Conservation (phyloP, 2,113 vertebrate species). For the Melozone crissalis region DNA sequence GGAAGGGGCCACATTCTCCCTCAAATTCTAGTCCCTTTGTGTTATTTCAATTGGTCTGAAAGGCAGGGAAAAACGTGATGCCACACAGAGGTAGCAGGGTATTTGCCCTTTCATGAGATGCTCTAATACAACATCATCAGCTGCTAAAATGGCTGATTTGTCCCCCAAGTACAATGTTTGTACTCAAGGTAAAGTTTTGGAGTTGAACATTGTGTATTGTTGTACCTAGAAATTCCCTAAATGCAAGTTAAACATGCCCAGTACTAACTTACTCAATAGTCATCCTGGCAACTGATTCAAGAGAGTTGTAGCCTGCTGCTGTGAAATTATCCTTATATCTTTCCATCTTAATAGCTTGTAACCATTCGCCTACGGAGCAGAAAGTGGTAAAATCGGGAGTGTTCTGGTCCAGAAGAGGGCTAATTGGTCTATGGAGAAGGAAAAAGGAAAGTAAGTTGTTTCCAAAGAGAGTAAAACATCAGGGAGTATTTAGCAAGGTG, state of each 20-base stretch:
- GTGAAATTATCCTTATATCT: slow-evolving; percentile 98
- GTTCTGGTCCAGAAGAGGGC: slow-evolving; percentile 97
- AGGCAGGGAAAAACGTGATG: not conserved
- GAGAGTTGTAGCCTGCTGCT: slow-evolving; percentile 94
- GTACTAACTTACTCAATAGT: slow-evolving; percentile 92
- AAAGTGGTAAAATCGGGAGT: slow-evolving; percentile 95
- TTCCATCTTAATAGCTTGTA: slow-evolving; percentile 99
- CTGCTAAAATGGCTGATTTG: not conserved
- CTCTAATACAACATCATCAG: not conserved
- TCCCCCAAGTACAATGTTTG: not conserved
- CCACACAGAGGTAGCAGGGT: not conserved
- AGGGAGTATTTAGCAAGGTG: slow-evolving; percentile 55
- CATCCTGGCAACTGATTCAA: slow-evolving; percentile 98
- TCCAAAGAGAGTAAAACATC: slow-evolving; percentile 53
- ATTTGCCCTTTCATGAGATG: not conserved
- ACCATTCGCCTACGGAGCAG: slow-evolving; percentile 96
- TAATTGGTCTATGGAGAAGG: slow-evolving; percentile 87
- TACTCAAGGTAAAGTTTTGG: slow-evolving; percentile 10
- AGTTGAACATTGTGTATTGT: not conserved
- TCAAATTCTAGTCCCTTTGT: not conserved
- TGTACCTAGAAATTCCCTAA: slow-evolving; percentile 32
- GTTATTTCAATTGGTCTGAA: not conserved
- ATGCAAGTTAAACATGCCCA: slow-evolving; percentile 62
- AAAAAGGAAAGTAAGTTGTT: slow-evolving; percentile 72
- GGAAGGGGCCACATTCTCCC: not conserved